phyloP scores from a whole-genome alignment of 2,113 vertebrate species.

The Probosciger aterrimus region DNA sequence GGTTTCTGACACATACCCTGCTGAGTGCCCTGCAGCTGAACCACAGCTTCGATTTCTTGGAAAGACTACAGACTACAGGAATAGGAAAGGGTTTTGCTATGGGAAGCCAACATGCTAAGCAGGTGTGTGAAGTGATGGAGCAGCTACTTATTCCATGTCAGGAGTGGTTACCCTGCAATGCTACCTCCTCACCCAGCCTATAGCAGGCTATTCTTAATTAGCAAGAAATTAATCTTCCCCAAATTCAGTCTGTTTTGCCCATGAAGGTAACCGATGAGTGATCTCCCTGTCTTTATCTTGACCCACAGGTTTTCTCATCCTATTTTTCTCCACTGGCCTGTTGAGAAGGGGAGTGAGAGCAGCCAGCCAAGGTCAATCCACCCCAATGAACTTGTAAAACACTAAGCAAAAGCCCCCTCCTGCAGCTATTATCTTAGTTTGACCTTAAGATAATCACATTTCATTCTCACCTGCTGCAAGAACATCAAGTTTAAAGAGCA shows the following conservation, averaged over 20 bases:
- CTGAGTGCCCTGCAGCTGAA: not conserved
- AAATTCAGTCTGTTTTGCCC: not conserved
- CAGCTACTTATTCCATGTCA: not conserved
- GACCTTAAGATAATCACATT: not conserved
- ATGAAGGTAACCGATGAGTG: not conserved
- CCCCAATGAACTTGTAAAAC: not conserved
- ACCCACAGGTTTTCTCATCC: fast-evolving
- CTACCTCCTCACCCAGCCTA: not conserved
- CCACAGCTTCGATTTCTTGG: fast-evolving
- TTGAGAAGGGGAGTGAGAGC: not conserved
- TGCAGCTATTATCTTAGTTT: not conserved
- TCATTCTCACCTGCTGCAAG: not conserved
- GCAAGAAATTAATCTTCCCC: not conserved
- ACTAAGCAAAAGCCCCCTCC: not conserved
- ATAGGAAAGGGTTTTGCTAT: not conserved
- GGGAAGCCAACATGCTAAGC: not conserved
- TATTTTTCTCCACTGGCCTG: not conserved
- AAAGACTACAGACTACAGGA: not conserved
- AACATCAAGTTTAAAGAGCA: not conserved
- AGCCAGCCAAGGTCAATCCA: not conserved
- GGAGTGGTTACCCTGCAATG: not conserved
- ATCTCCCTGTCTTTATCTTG: not conserved
- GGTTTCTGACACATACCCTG: not conserved
- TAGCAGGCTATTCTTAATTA: not conserved
- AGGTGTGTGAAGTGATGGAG: not conserved